Base-by-base conservation (phyloP, 2,888 invertebrate genomes). In the Cybosia mesomella region DNA sequence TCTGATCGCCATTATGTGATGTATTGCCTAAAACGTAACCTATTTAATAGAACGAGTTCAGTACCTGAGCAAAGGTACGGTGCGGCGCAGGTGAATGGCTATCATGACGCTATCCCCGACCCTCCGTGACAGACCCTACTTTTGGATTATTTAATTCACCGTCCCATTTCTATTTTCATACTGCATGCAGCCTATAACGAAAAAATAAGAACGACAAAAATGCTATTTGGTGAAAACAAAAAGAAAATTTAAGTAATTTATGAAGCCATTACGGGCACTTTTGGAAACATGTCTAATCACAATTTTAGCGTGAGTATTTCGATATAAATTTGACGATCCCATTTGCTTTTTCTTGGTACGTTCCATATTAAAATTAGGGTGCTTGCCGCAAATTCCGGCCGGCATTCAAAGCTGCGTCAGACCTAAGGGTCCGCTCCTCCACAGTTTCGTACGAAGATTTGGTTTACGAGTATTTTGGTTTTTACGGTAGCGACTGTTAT, bases 101-200 rank as follows among this genome's bases (percentile, higher is more conserved):
- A 66, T 70, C 59, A 64, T 66, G 63, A 15, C 32, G 49, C 28
- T 43, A 21, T 13, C 24, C 54, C n/a, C 53, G 57, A 58, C 34
- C 67, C 67, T 34, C 18, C 49, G 54, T 36, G 54, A 34, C 55
- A 55, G 53, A 53, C 62, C 49, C 28, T 53, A 34, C 43, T 49
- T 43, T 22, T 68, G 36, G 54, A 68, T 68, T 68, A 68, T 68
- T 68, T 60, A 68, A 64, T 68, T 64, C 54, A 32, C 32, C 53
- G 24, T 18, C 36, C 57, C 28, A 63, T 67, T 53, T 53, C 53
- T 28, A 67, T 63, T 34, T 39, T 58, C 49, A 67, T 62, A 13
- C 43, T 49, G 49, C 49, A 22, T 49, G 49, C 49, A 22, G 24
- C n/a, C 3, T 22, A n/a, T 43, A 49, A 28, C 24, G 43, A 10